phyloP scores from a whole-genome alignment of 2,888 invertebrate species.

The Chelonus formosanus region DNA sequence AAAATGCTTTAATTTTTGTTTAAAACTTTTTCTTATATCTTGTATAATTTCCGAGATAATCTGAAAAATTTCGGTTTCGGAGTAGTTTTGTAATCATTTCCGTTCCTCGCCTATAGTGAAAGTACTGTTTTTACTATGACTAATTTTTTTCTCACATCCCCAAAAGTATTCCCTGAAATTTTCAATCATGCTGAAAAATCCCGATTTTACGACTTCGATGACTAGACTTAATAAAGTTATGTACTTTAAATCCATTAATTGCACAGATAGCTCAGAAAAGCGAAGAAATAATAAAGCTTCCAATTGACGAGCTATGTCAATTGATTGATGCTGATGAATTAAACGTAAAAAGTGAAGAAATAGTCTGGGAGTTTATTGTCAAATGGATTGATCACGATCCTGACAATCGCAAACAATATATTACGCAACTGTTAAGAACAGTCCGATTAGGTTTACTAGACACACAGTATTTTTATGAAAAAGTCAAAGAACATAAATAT shows the following conservation, averaged over 20 bases:
- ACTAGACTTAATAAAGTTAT: too few relatives aligned
- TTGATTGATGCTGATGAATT: slow-evolving; percentile 85
- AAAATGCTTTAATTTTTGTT: too few relatives aligned
- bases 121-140: too few relatives aligned
- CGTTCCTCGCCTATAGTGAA: too few relatives aligned
- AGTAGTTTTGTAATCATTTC: too few relatives aligned
- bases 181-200: too few relatives aligned
- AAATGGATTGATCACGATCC: slow-evolving; percentile 88
- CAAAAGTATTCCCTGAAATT: too few relatives aligned
- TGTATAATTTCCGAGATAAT: too few relatives aligned
- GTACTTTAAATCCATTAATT: not conserved
- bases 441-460: slow-evolving; percentile 85
- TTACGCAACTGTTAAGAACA: slow-evolving; percentile 81
- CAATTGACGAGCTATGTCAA: slow-evolving; percentile 77
- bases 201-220: too few relatives aligned
- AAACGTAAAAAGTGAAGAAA: slow-evolving; percentile 87
- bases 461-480: slow-evolving; percentile 89
- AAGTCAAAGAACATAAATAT: slow-evolving; percentile 87
- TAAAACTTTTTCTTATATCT: too few relatives aligned
- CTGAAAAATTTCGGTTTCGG: too few relatives aligned
- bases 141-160: too few relatives aligned
- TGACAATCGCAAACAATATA: slow-evolving; percentile 75
- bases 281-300: slow-evolving; percentile 77
- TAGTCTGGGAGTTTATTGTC: slow-evolving; percentile 85
- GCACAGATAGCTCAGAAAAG: slow-evolving; percentile 73